Base-by-base conservation (phyloP, 2,888 invertebrate genomes). In the Sphinx pinastri region DNA sequence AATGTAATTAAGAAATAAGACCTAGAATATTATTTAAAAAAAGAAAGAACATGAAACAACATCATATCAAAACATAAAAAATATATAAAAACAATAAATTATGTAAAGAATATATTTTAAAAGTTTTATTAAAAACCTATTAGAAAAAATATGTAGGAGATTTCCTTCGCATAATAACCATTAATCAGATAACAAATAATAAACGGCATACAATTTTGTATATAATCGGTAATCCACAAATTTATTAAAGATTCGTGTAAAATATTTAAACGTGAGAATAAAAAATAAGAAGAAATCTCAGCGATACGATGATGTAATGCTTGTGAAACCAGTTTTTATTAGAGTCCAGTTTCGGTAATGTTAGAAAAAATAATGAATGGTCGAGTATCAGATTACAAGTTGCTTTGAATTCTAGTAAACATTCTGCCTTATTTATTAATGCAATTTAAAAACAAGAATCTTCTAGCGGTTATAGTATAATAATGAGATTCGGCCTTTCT, bases 341-440 rank as follows among this genome's bases (percentile, higher is more conserved):
- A 2, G 0, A 47, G 49, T 19, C 63, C 47, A 63, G 63, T 63
- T 13, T 19, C 13, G 19, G 13, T 55, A 8, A 11, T 19, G 55
- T 55, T 55, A 55, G 38, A 38, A 63, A 63, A 63, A 63, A 49
- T 19, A 19, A 63, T 49, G 49, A 49, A 63, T 49, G 49, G 63
- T 47, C 6, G 12, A 7, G 63, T 47, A 49, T 63, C 63, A 16
- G 3, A 16, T 60, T 16, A 60, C 47, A 12, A 19, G 7, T 19
- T 19, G 14, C 19, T 49, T 63, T 19, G 13, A 47, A 13, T 63
- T 49, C 10, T 49, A 49, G 63, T 63, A 7, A 19, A 19, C 6
- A 19, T 16, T 16, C n/a, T 25, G 5, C 0, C 51, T 10, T 10
- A 2, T 55, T 19, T 11, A 8, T 16, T 16, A 54, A 54, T 55